Evolutionary conservation across 2,888 invertebrate species (phyloP).

Genomic region (Drosophila melanosoma): DNA sequence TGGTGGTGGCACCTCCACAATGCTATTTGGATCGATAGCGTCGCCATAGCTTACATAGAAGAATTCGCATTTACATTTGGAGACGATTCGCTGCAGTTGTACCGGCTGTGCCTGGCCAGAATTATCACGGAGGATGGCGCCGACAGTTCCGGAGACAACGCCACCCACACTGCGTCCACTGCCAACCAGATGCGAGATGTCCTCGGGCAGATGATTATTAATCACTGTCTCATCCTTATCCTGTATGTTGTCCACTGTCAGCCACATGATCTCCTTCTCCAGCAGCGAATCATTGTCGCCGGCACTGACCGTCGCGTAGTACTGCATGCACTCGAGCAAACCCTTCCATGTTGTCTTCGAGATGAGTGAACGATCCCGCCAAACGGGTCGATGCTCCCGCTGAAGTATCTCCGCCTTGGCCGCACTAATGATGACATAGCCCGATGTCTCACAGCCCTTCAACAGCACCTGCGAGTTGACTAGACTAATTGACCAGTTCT

Average conservation of each 20-base stretch:
- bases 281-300: conserved; percentile 89
- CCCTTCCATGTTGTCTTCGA: conserved; percentile 98
- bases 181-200: conserved; percentile 94
- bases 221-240: conserved; percentile 92
- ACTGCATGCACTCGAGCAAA: conserved; percentile 98
- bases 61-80: conserved; percentile 98
- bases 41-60: conserved; percentile 97
- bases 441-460: conserved; percentile 98
- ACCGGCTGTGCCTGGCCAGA: conserved; percentile 87
- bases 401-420: conserved; percentile 98
- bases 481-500: conserved; percentile 95
- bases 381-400: conserved; percentile 94
- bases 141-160: conserved; percentile 96
- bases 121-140: conserved; percentile 90
- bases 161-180: conserved; percentile 99
- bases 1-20: conserved; percentile 89
- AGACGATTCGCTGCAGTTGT: conserved; percentile 97
- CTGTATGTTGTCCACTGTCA: conserved; percentile 96
- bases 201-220: conserved; percentile 92
- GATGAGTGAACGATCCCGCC: conserved; percentile 94
- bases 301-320: conserved; percentile 98
- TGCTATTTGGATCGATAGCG: conserved; percentile 86
- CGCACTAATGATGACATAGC: conserved; percentile 98
- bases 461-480: conserved; percentile 89
- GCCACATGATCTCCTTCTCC: conserved; percentile 97